These are phyloP conservation scores for Nymphicus hollandicus DNA, from an alignment of 2,113 vertebrate species.

Conservation along the genomic window DNA sequence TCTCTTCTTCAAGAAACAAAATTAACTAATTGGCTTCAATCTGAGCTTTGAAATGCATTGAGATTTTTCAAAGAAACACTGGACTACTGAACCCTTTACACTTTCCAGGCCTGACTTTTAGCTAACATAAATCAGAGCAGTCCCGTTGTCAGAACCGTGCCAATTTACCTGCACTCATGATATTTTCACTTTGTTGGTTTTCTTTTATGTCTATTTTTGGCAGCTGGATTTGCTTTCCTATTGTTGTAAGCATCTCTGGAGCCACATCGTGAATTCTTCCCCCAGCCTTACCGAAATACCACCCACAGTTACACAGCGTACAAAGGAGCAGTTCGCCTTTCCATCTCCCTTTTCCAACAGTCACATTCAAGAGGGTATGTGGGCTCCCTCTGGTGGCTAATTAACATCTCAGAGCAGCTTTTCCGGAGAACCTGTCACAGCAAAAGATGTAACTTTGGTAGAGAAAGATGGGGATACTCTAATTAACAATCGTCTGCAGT, in stretches of 20 bases:
- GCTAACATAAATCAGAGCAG: neutral
- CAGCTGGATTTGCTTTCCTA: neutral
- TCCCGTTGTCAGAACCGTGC: neutral
- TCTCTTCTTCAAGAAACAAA: neutral
- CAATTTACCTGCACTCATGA: neutral
- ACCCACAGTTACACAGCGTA: fast-evolving
- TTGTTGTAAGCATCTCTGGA: neutral
- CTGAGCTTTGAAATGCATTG: neutral
- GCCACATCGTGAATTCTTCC: neutral
- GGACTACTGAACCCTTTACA: neutral
- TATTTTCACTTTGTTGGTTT: neutral
- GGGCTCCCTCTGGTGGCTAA: conserved; percentile 13
- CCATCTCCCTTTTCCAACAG: fast-evolving
- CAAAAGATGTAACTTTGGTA: neutral
- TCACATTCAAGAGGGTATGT: neutral
- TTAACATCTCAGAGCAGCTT: neutral
- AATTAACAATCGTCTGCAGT: fast-evolving
- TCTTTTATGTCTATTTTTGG: neutral
- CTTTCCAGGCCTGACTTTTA: neutral
- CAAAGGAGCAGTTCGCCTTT: fast-evolving
- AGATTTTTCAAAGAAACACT: neutral
- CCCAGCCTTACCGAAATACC: neutral
- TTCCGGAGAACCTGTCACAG: fast-evolving
- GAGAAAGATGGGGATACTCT: neutral
- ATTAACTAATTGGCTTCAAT: neutral